Evolutionary conservation across 2,113 vertebrate genomes (phyloP).

Genomic region (Petrocephalus microphthalmus): DNA sequence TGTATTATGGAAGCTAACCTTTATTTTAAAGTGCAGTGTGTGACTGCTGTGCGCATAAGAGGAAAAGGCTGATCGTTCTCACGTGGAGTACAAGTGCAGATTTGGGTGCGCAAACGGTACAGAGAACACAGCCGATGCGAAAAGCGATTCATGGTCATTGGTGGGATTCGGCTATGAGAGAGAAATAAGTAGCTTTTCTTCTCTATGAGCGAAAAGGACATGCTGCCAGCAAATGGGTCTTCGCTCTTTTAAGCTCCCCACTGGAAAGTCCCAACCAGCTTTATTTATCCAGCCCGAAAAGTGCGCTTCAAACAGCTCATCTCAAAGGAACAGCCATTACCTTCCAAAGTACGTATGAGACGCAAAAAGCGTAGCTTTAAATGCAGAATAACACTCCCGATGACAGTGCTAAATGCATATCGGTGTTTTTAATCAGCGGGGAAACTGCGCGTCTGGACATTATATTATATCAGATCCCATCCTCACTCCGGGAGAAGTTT

Average conservation of each 20-base stretch:
- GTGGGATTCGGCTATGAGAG: background rate
- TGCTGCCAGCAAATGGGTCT: background rate
- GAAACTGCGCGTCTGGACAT: background rate
- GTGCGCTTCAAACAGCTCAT: background rate
- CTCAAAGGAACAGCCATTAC: background rate
- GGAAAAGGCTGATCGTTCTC: background rate
- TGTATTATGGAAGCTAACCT: background rate
- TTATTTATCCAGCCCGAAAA: background rate
- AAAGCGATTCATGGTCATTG: background rate
- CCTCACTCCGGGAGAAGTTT: background rate
- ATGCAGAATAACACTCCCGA: background rate
- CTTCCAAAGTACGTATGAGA: background rate
- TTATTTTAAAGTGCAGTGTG: background rate
- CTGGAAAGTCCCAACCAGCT: background rate
- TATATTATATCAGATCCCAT: background rate
- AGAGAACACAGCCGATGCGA: background rate
- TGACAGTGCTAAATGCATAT: background rate
- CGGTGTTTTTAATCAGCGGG: background rate
- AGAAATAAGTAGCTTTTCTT: background rate
- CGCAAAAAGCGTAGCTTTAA: background rate
- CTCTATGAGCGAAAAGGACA: background rate
- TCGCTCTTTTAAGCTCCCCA: background rate
- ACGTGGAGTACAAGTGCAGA: background rate
- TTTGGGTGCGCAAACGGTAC: background rate
- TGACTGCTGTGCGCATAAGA: background rate